Conservation (phyloP, 1,140 invertebrate species). For the Anagrus nilaparvatae region DNA sequence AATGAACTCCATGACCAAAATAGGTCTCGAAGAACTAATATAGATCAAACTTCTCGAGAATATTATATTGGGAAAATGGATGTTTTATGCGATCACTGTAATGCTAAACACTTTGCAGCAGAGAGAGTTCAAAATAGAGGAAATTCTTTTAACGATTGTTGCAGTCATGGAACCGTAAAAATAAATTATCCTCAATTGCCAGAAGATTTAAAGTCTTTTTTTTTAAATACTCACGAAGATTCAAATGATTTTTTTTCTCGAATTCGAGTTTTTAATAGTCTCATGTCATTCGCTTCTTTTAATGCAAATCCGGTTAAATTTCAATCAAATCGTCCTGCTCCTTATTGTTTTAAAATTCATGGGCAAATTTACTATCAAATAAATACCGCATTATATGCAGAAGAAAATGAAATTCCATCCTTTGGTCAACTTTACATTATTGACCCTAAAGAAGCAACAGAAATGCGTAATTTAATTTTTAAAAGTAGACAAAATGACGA, state of each 20-base stretch:
- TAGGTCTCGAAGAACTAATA: too few relatives aligned
- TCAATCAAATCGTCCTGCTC: background rate
- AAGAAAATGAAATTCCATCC: slow-evolving; percentile 1
- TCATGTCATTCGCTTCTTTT: slow-evolving; percentile 14
- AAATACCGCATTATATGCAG: slow-evolving; percentile 9
- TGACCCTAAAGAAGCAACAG: slow-evolving; percentile 8
- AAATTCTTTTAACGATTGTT: slow-evolving; percentile 15
- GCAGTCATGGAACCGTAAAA: slow-evolving; percentile 11
- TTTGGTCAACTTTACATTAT: slow-evolving; percentile 14
- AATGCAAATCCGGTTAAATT: slow-evolving; percentile 16
- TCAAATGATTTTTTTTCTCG: slow-evolving; percentile 8
- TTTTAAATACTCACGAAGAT: slow-evolving; percentile 10
- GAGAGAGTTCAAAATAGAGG: slow-evolving; percentile 12
- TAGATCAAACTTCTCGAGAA: too few relatives aligned
- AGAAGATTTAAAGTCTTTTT: slow-evolving; percentile 8
- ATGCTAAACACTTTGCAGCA: slow-evolving; percentile 11
- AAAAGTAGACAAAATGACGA: slow-evolving; percentile 8
- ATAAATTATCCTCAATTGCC: slow-evolving; percentile 8
- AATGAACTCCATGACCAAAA: too few relatives aligned
- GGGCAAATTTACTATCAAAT: slow-evolving; percentile 7
- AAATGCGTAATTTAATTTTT: slow-evolving; percentile 8
- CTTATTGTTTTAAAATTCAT: slow-evolving; percentile 14
- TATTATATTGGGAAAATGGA: slow-evolving; percentile 5
- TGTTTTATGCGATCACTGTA: slow-evolving; percentile 8
- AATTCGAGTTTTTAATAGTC: slow-evolving; percentile 9